Percentiles rank a stretch among this genome's conserved stretches.
Evolutionary conservation across 1,140 invertebrate genomes (phyloP).

Genomic region (Sarcophaga bullata): DNA sequence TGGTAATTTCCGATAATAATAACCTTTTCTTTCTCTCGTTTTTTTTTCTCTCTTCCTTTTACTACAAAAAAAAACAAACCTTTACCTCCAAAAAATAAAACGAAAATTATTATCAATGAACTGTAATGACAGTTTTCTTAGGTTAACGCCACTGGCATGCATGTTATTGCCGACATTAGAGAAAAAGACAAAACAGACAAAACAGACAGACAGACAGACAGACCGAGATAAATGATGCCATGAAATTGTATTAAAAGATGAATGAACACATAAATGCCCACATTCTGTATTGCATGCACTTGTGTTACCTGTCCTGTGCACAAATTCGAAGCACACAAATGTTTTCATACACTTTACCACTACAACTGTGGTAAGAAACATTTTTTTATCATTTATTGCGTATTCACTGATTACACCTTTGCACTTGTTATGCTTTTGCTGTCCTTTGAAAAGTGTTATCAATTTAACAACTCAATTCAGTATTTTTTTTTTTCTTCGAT

Average conservation of each 20-base stretch:
- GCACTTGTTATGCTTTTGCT: neutral
- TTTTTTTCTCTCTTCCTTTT: neutral
- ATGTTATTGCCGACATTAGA: slow-evolving; percentile 28
- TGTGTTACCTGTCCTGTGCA: slow-evolving; percentile 25
- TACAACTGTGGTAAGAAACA: neutral
- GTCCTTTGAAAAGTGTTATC: slow-evolving; percentile 24
- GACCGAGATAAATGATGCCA: neutral
- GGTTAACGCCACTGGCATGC: slow-evolving; percentile 34
- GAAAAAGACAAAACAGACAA: neutral
- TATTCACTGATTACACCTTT: neutral
- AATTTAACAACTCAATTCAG: slow-evolving; percentile 31
- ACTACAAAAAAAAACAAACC: neutral
- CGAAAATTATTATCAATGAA: slow-evolving; percentile 23
- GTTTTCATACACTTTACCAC: neutral
- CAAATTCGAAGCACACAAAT: neutral
- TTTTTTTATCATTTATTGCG: neutral
- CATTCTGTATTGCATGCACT: neutral
- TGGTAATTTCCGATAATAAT: slow-evolving; percentile 39
- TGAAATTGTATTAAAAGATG: slow-evolving; percentile 16
- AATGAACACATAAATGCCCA: neutral
- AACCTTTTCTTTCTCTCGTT: neutral
- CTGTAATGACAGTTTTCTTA: slow-evolving; percentile 39
- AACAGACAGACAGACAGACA: neutral
- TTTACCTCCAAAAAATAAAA: neutral
- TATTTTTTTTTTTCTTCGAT: neutral